phyloP scores from a whole-genome alignment of 2,888 invertebrate genomes.

The Lamproptera curius region DNA sequence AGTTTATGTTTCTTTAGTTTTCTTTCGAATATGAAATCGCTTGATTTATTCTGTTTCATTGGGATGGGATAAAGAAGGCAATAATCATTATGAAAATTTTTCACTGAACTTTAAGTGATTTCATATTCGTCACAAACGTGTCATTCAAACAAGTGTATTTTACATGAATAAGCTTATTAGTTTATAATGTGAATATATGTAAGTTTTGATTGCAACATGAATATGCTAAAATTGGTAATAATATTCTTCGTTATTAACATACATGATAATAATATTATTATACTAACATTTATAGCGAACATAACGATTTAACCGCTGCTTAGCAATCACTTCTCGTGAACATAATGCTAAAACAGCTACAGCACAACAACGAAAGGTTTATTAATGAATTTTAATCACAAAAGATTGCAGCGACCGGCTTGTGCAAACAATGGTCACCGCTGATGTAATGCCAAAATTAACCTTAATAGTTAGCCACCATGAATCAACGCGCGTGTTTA shows the following conservation, averaged over 20 bases:
- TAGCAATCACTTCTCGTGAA: too few relatives aligned
- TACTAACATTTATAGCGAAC: too few relatives aligned
- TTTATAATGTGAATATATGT: too few relatives aligned
- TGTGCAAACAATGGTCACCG: conserved; percentile 30
- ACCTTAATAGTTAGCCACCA: conserved; percentile 44
- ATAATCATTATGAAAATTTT: background rate
- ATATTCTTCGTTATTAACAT: too few relatives aligned
- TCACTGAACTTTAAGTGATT: background rate
- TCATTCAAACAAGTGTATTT: too few relatives aligned
- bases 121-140: too few relatives aligned
- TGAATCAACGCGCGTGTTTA: conserved; percentile 40
- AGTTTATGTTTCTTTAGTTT: conserved; percentile 31
- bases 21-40: conserved; percentile 20
- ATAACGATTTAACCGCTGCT: too few relatives aligned
- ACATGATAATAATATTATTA: too few relatives aligned
- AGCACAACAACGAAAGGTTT: background rate
- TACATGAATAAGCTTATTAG: too few relatives aligned
- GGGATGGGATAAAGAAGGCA: background rate
- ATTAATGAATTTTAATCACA: background rate
- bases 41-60: background rate
- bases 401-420: background rate
- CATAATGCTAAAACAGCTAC: background rate
- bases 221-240: too few relatives aligned
- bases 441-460: conserved; percentile 47
- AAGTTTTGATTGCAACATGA: too few relatives aligned